Conservation (phyloP, 2,888 invertebrate species). For the Steromphala cineraria region DNA sequence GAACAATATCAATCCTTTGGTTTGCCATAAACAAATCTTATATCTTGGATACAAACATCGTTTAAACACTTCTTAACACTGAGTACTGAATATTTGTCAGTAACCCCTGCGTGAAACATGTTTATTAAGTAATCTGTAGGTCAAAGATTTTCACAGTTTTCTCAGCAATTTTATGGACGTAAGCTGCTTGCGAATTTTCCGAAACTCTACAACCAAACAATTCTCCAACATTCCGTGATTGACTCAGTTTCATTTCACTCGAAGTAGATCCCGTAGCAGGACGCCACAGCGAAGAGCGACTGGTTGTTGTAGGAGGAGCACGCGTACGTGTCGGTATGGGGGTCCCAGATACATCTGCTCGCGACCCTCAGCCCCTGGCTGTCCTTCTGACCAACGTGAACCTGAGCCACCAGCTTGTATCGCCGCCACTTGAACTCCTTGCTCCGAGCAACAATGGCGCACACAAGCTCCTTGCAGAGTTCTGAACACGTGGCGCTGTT, state of each 20-base stretch:
- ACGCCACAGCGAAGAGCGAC: constrained; percentile 39
- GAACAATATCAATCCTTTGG: no score
- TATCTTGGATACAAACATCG: no score
- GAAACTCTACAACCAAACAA: no score
- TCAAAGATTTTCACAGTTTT: no score
- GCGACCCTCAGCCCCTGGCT: constrained; percentile 31
- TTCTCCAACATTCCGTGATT: no score
- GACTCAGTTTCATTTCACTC: constrained; percentile 26
- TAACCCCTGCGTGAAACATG: no score
- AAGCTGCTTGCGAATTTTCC: no score
- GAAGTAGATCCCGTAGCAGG: constrained; percentile 40
- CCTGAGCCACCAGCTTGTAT: constrained; percentile 40
- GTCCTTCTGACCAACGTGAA: constrained; percentile 30
- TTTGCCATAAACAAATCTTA: no score
- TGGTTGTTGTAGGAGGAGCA: constrained; percentile 36
- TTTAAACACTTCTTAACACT: no score
- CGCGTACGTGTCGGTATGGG: constrained; percentile 36
- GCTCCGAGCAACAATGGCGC: constrained; percentile 30
- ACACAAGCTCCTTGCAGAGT: constrained; percentile 31
- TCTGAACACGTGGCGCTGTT: constrained; percentile 24
- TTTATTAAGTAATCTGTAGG: no score
- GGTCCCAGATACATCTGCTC: constrained; percentile 42
- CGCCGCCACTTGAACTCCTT: constrained; percentile 36
- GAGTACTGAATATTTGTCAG: no score
- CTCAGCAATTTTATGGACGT: no score